Evolutionary conservation across 2,888 invertebrate species (phyloP).

Genomic region (Eupeodes latifasciatus): DNA sequence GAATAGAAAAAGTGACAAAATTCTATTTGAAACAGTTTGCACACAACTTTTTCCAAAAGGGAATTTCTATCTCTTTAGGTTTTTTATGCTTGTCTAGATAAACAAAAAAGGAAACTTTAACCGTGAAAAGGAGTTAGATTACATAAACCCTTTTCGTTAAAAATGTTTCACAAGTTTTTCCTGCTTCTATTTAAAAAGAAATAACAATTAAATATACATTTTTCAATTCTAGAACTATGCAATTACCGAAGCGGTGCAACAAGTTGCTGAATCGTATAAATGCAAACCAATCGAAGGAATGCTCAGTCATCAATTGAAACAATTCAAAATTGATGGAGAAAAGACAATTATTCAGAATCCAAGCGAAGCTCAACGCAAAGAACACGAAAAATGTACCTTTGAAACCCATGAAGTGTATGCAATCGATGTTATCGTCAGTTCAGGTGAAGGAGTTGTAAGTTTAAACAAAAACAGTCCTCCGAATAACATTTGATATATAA

Average conservation of each 20-base stretch:
- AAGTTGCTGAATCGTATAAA: constrained; percentile 95
- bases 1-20: background rate
- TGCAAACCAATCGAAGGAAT: constrained; percentile 99
- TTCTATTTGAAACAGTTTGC: constrained; percentile 2
- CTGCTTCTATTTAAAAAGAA: background rate
- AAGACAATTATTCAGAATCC: constrained; percentile 99
- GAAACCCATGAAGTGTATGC: constrained; percentile 99
- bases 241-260: constrained; percentile 96
- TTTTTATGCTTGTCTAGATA: background rate
- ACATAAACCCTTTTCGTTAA: constrained; percentile 46
- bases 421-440: constrained; percentile 98
- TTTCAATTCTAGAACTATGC: constrained; percentile 89
- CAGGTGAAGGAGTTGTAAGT: constrained; percentile 95
- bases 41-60: background rate
- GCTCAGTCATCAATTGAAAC: constrained; percentile 97
- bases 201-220: background rate
- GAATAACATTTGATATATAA: background rate
- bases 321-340: constrained; percentile 98
- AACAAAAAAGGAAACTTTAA: constrained; percentile 10
- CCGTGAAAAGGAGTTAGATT: constrained; percentile 34
- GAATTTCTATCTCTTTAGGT: background rate
- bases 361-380: constrained; percentile 97
- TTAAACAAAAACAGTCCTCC: background rate
- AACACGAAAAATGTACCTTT: constrained; percentile 98
- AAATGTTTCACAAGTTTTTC: constrained; percentile 31